Percentiles rank a stretch among this genome's conserved stretches.
Evolutionary conservation across 2,797 vertebrate genomes (phyloP).

Genomic region (Acipenser ruthenus): DNA sequence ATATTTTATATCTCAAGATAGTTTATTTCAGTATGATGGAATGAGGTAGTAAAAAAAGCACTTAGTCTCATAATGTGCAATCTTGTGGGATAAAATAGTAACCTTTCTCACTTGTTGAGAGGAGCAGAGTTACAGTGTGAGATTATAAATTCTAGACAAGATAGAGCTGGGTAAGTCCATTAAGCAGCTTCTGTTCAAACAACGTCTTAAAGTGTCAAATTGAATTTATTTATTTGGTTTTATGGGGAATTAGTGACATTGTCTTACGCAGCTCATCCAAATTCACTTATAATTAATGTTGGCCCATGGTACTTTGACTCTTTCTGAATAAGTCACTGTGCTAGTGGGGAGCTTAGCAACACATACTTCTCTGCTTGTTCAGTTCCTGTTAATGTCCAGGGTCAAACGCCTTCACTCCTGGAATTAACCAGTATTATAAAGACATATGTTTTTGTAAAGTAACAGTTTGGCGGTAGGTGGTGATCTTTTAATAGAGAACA

Average conservation of each 20-base stretch:
- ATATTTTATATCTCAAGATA: conserved; percentile 36
- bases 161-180: conserved; percentile 23
- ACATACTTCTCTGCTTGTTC: background rate
- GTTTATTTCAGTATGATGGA: conserved; percentile 38
- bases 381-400: background rate
- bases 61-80: conserved; percentile 51
- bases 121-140: conserved; percentile 42
- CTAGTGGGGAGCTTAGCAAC: background rate
- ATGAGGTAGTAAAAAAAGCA: conserved; percentile 50
- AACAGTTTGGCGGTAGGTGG: no score
- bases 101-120: conserved; percentile 44
- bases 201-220: conserved; percentile 21
- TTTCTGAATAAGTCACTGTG: conserved; percentile 3
- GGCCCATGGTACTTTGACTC: conserved; percentile 4
- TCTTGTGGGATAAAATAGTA: conserved; percentile 51
- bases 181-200: conserved; percentile 26
- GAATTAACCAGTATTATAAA: no score
- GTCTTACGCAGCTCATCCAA: conserved; percentile 3
- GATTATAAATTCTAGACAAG: conserved; percentile 38
- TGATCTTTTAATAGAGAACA: no score
- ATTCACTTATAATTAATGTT: conserved; percentile 14
- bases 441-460: no score
- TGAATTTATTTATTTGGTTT: conserved; percentile 16
- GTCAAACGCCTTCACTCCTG: no score
- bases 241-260: conserved; percentile 8